A percentile compares a stretch with the other conserved stretches of the same genome.
Evolutionary conservation across 2,888 invertebrate species (phyloP).

Genomic region (Lochmaea crataegi): DNA sequence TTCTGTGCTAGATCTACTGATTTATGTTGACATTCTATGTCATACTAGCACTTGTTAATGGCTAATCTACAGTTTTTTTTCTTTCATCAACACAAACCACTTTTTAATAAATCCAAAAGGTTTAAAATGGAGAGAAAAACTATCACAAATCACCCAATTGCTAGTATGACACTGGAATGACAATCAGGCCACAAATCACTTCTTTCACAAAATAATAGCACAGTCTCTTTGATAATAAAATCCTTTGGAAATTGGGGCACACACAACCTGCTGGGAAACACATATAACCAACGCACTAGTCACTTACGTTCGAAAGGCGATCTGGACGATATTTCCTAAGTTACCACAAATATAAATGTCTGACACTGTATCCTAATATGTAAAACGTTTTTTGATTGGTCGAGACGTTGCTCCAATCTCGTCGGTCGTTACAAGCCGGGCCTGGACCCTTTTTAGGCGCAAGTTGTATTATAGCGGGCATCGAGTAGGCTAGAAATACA

Average conservation of each 20-base stretch:
- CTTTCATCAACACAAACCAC: slow-evolving; percentile 47
- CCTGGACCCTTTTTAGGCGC: slow-evolving; percentile 76
- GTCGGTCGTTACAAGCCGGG: slow-evolving; percentile 65
- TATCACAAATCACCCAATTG: slow-evolving; percentile 46
- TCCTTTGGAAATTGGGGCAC: slow-evolving; percentile 39
- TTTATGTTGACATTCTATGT: slow-evolving; percentile 42
- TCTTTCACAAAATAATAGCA: slow-evolving; percentile 34
- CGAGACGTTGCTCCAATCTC: slow-evolving; percentile 64
- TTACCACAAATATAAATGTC: slow-evolving; percentile 80
- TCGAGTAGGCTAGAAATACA: slow-evolving; percentile 60
- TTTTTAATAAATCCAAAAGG: slow-evolving; percentile 46
- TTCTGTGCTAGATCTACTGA: slow-evolving; percentile 4
- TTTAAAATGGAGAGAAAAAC: slow-evolving; percentile 28
- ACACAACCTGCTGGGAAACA: slow-evolving; percentile 44
- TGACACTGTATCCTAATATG: slow-evolving; percentile 80
- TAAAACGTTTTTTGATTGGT: slow-evolving; percentile 67
- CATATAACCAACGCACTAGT: slow-evolving; percentile 40
- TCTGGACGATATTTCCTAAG: slow-evolving; percentile 87
- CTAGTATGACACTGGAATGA: slow-evolving; percentile 56
- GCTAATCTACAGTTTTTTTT: slow-evolving; percentile 22
- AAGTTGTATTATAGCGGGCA: slow-evolving; percentile 61
- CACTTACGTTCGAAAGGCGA: slow-evolving; percentile 98
- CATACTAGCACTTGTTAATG: slow-evolving; percentile 49
- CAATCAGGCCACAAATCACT: slow-evolving; percentile 41
- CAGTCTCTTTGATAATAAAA: slow-evolving; percentile 43